Evolutionary conservation across 30 jellyfish, hydroid and myxozoan species (phyloP), one percentile per base, ranked within the genome.

Genomic region (Cassiopea andromeda): DNA sequence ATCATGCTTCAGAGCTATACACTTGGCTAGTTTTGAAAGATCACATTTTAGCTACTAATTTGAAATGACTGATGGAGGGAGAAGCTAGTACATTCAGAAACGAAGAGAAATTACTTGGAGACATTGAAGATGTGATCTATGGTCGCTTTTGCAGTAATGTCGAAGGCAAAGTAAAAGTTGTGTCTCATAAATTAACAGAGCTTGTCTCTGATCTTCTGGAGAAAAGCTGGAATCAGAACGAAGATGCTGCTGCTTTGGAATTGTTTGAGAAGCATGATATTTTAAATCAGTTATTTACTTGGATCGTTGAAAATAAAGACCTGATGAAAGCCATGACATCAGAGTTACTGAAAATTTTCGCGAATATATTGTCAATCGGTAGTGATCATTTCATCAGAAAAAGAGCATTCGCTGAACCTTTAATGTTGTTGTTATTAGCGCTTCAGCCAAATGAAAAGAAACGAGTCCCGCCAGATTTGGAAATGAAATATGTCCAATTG

Each of bases 401-500:
- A 44, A 82, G 69, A 57, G 94, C 71, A 50, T 78, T 94, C 64
- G 66, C 81, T 27, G 90, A 87, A 58, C 98, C 98, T 1, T 82
- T 94, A 15, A 48, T 90, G 79, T 73, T 94, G 72, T 70, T 94
- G 54, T 75, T 94, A 58, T 77, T 94, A 8, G 96, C 98, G 5
- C 82, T 94, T 18, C 73, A 92, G 66, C 98, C 98, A 49, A 87
- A 92, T 60, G 98, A 94, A 27, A 90, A 87, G 81, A 97, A 96
- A 18, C 80, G 88, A 71, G 77, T 90, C 83, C 98, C 98, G 44
- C 94, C 47, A 64, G 97, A 90, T 43, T 72, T 94, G 84, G 98
- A 94, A 73, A 27, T 58, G 66, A 47, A 80, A 38, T 94, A 94
- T 74, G 84, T 94, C 46, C 87, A 75, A 27, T 77, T 94, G 59